phyloP scores from a whole-genome alignment of 2,113 vertebrate species.

The Ctenomys sociabilis region DNA sequence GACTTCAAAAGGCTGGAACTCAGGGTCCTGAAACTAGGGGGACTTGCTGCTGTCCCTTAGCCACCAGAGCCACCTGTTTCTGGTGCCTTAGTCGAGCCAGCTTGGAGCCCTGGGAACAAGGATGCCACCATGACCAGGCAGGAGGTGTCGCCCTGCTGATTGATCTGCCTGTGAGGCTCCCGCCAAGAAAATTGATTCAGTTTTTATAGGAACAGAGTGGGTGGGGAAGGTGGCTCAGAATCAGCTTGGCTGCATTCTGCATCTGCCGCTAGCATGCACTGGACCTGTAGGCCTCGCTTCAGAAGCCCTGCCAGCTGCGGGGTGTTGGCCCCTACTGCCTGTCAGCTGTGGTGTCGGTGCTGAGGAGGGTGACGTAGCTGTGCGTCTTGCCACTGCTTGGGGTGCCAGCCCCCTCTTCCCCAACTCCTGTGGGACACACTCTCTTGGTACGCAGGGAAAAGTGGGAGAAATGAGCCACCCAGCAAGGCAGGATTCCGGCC shows the following conservation, averaged over 20 bases:
- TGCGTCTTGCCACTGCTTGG: background rate
- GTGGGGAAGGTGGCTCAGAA: slow-evolving; percentile 42
- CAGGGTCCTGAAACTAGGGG: background rate
- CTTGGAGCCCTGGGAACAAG: slow-evolving; percentile 54
- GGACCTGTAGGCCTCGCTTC: background rate
- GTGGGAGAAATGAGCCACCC: slow-evolving; percentile 43
- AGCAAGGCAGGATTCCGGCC: slow-evolving; percentile 77
- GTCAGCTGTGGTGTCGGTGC: background rate
- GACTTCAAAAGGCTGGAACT: slow-evolving; percentile 47
- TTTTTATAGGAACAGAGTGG: slow-evolving; percentile 68
- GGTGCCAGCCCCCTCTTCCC: background rate
- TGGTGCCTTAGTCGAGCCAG: slow-evolving; percentile 54
- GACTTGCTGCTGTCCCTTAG: background rate
- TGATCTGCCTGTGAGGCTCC: slow-evolving; percentile 72
- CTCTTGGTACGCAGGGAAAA: background rate
- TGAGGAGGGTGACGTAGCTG: background rate
- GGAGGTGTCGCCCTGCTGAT: slow-evolving; percentile 68
- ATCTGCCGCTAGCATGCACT: background rate
- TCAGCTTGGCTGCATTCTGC: slow-evolving; percentile 24
- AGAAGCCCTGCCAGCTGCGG: background rate
- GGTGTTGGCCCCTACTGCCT: background rate
- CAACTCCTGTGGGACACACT: background rate
- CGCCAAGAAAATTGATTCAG: slow-evolving; percentile 77
- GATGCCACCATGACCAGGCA: slow-evolving; percentile 52
- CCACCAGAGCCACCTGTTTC: slow-evolving; percentile 60